phyloP scores from a whole-genome alignment of 2,113 vertebrate genomes.

The Oreochromis aureus region DNA sequence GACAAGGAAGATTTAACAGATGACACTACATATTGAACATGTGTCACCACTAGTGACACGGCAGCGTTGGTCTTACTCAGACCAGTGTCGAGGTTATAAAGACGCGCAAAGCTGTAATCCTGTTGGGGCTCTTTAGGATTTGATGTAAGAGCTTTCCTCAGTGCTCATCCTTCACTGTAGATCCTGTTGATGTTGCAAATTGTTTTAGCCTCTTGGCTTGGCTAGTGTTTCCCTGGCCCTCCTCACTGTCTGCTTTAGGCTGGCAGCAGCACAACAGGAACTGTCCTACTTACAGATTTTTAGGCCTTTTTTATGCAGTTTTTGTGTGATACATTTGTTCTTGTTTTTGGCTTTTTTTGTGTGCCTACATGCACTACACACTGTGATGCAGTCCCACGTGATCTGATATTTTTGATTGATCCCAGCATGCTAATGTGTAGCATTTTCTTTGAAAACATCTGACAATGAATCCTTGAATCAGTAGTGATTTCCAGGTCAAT shows the following conservation, averaged over 20 bases:
- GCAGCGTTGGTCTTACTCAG: not conserved
- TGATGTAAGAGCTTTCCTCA: slow-evolving; percentile 46
- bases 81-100: slow-evolving; percentile 4
- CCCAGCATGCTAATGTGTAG: slow-evolving; percentile 4
- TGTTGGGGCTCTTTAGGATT: slow-evolving; percentile 36
- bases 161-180: slow-evolving; percentile 24
- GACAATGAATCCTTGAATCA: slow-evolving; percentile 1
- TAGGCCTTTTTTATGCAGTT: not conserved
- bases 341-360: not conserved
- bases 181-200: slow-evolving; percentile 51
- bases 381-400: not conserved
- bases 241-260: not conserved
- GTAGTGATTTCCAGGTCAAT: not conserved
- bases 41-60: not conserved
- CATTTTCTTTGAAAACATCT: slow-evolving; percentile 29
- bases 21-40: not conserved
- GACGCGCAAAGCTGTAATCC: slow-evolving; percentile 34
- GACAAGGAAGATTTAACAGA: not conserved
- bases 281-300: not conserved
- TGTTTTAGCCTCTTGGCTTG: slow-evolving; percentile 38
- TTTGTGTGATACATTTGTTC: not conserved
- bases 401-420: not conserved
- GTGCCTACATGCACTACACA: not conserved
- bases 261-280: not conserved
- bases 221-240: not conserved